These are phyloP conservation scores for Neolamprologus tretocephalus DNA, from an alignment of 2,113 vertebrate species.

Conservation along the genomic window DNA sequence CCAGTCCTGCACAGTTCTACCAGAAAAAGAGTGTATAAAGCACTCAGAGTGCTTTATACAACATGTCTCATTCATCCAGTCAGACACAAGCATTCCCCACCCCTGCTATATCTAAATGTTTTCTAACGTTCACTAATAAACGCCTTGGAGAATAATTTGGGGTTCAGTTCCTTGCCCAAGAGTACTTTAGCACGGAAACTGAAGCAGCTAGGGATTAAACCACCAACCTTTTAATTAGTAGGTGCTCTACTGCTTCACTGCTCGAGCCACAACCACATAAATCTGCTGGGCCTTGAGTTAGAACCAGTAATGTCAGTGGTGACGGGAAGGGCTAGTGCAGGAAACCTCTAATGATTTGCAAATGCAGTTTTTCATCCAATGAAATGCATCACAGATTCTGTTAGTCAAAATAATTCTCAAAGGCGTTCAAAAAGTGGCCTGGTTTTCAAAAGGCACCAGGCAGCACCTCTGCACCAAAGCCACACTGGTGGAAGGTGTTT, in stretches of 20 bases:
- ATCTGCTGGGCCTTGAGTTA: background rate
- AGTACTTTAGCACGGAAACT: background rate
- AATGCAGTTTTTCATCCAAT: background rate
- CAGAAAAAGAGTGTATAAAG: background rate
- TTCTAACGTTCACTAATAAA: background rate
- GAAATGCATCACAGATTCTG: background rate
- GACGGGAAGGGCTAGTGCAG: background rate
- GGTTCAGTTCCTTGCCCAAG: background rate
- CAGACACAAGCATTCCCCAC: background rate
- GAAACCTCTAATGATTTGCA: background rate
- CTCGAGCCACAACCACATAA: background rate
- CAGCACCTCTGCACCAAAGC: background rate
- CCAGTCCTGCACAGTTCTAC: background rate
- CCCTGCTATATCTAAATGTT: background rate
- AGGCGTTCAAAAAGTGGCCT: background rate
- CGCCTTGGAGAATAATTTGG: background rate
- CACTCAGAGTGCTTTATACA: background rate
- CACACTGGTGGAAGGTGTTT: background rate
- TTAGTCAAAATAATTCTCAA: background rate
- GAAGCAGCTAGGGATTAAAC: background rate
- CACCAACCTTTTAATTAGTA: background rate
- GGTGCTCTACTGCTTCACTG: background rate
- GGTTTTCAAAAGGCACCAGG: rapidly evolving
- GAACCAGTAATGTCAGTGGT: background rate
- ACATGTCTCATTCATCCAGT: background rate